phyloP scores from a whole-genome alignment of 2,888 invertebrate genomes.

The Clitarchus hookeri region DNA sequence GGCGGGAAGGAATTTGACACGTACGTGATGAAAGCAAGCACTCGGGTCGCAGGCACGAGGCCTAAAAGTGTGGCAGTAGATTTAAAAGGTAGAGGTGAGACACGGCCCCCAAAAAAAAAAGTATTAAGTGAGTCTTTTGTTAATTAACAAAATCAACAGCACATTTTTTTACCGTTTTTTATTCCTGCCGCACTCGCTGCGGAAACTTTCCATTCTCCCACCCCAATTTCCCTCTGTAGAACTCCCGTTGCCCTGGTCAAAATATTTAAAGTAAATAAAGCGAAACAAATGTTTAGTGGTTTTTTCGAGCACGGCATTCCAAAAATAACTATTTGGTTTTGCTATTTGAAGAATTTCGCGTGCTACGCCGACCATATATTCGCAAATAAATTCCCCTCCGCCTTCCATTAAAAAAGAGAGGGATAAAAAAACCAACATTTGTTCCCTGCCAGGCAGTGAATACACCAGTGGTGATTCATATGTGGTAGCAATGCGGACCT shows the following conservation, averaged over 20 bases:
- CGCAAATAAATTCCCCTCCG: not conserved
- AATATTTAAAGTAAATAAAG: constrained; percentile 14
- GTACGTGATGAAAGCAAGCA: not conserved
- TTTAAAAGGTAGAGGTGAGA: not conserved
- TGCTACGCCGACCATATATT: constrained; percentile 8
- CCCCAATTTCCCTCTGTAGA: not conserved
- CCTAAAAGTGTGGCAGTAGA: not conserved
- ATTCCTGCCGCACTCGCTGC: not conserved
- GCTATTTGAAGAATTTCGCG: constrained; percentile 1
- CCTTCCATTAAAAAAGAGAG: not conserved
- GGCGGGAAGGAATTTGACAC: not conserved
- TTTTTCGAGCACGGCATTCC: not conserved
- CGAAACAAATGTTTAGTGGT: constrained; percentile 14
- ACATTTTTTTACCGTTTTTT: not conserved
- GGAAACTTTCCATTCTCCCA: not conserved
- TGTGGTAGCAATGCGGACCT: not conserved
- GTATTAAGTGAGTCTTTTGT: not conserved
- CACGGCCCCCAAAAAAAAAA: not conserved
- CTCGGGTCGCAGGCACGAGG: not conserved
- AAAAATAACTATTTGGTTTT: constrained; percentile 7
- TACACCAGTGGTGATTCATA: not conserved
- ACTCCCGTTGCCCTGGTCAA: not conserved
- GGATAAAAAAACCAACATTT: not conserved
- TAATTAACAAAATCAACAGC: constrained; percentile 7
- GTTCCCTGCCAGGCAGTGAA: not conserved